Evolutionary conservation across 2,113 vertebrate species (phyloP), one percentile per base, ranked within the genome.

Genomic region (Cebidichthys violaceus): DNA sequence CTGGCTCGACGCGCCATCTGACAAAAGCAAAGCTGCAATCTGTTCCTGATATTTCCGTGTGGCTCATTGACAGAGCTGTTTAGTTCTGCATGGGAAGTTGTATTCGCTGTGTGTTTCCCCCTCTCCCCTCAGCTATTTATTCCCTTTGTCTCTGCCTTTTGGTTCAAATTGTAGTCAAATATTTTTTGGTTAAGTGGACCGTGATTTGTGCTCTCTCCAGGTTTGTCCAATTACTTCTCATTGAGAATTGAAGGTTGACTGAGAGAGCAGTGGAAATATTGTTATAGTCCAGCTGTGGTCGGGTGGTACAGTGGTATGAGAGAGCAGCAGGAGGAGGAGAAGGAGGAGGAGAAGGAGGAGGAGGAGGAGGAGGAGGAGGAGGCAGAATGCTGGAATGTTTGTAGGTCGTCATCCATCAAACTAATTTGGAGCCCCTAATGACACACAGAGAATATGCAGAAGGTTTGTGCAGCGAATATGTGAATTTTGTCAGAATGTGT

Each of bases 51-150:
- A 55, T 83, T 78, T 86, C 64, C 39, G 24, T 41, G 79, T 84
- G 90, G 79, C 83, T 88, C 75, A 64, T 65, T 81, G 83, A 86
- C 84, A 84, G 62, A 88, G 68, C 54, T 83, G 69, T 88, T 90
- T 84, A 72, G 70, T 60, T 82, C 62, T 86, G 81, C 87, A 77
- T 79, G 84, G 88, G 68, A 88, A 79, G 43, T 70, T 76, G 60
- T 45, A 74, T 80, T 81, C 24, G 4, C 43, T 54, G n/a, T 37
- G 27, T 62, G 55, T 73, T 73, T 27, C 22, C 81, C 55, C 39
- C 33, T 75, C 59, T 66, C 41, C 77, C 70, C 41, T 67, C 77
- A 81, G 89, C 80, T 84, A 79, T 82, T 86, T 87, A 79, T 50
- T 55, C 77, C 69, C 68, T 77, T 82, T 55, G 77, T 80, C 66